Base-by-base conservation (phyloP, 2,113 vertebrate genomes). In the Ovis canadensis region DNA sequence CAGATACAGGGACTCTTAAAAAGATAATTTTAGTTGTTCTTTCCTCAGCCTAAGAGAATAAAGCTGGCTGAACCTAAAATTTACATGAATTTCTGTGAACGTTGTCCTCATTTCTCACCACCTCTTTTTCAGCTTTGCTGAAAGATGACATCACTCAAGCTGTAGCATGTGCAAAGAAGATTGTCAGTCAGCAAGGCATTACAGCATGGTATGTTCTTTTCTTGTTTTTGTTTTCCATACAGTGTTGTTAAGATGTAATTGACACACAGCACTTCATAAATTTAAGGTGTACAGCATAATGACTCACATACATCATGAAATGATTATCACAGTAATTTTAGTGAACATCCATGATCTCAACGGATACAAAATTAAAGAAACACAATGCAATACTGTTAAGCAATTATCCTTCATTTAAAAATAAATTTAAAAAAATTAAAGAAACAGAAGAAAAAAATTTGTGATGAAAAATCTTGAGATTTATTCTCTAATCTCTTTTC, bases 131-230 rank as follows among this genome's bases (percentile, higher is more conserved):
- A 98, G 98, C 0, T 6, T 74, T 98, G 6, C 19, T 95, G 57
- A 16, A 64, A 36, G 91, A 98, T 36, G 92, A 98, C 91, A 97
- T 98, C 87, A 77, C 78, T 84, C 3, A 94, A 52, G 67, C 97
- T 7, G 55, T 97, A 36, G 0, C 8, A 0, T 98, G 98, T 88
- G 98, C 98, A 29, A 98, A 98, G 91, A 98, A 52, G 48, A 40
- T 98, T 88, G 98, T 98, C 84, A 36, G 52, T 0, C 84, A 97
- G 16, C 90, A 97, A 43, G 98, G 98, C 90, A 95, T 99, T 64
- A 43, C 3, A 57, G 98, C 97, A 74, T 98, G 98, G 98, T 98
- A 97, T 1, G 98, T 98, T 91, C 23, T 16, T 36, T 55, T 54
- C 36, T 36, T 74, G 71, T 43, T 40, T 77, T 43, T 77, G 71